Conservation (phyloP, 2,888 invertebrate species). For the Tortrix viridana region DNA sequence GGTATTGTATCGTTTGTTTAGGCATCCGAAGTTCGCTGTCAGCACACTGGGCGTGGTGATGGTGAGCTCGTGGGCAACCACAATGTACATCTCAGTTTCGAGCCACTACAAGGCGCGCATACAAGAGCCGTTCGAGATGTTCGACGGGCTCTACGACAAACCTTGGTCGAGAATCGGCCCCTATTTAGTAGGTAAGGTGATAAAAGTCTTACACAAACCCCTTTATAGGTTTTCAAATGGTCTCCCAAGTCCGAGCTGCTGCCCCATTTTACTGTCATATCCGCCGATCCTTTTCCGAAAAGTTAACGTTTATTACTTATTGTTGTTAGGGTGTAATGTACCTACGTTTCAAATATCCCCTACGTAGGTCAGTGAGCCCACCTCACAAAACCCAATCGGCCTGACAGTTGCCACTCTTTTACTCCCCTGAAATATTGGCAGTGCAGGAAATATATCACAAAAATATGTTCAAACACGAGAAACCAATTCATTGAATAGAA, state of each 20-base stretch:
- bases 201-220: constrained; percentile 7
- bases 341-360: constrained; percentile 46
- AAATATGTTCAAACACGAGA: too few relatives aligned
- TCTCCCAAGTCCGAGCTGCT: constrained; percentile 23
- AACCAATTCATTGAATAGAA: too few relatives aligned
- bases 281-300: constrained; percentile 30
- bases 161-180: constrained; percentile 93
- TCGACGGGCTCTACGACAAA: constrained; percentile 92
- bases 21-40: constrained; percentile 86
- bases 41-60: constrained; percentile 84
- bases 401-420: constrained; percentile 40
- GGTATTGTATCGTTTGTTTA: constrained; percentile 49
- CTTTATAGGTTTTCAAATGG: constrained; percentile 9
- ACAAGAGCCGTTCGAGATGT: constrained; percentile 92
- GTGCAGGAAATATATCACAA: constrained; percentile 7
- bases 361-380: constrained; percentile 51
- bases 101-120: constrained; percentile 90
- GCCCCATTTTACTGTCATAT: constrained; percentile 26
- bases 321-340: constrained; percentile 41
- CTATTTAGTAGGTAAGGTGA: constrained; percentile 88
- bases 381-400: constrained; percentile 54
- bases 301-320: constrained; percentile 39
- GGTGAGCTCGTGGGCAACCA: constrained; percentile 89
- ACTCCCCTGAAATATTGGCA: constrained; percentile 42
- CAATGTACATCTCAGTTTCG: constrained; percentile 89